These are phyloP conservation scores for Pelvicachromis taeniatus DNA, from an alignment of 2,113 vertebrate genomes.

Conservation along the genomic window DNA sequence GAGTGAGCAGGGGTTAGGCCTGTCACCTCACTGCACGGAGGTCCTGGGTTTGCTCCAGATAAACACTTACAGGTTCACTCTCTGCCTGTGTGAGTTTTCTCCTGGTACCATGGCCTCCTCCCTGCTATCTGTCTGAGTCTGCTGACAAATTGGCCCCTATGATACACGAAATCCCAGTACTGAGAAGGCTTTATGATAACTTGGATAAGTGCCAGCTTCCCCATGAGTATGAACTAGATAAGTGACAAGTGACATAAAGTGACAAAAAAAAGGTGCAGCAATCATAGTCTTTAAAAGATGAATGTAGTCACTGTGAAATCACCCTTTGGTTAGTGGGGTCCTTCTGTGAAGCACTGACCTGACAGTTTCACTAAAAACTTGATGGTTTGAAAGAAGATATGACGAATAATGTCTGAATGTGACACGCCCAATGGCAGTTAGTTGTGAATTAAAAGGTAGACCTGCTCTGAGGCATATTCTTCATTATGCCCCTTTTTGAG, in stretches of 20 bases:
- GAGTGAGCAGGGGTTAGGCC: neutral
- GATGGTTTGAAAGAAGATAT: neutral
- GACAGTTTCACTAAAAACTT: neutral
- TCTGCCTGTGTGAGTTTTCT: neutral
- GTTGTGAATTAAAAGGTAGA: neutral
- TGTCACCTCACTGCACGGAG: neutral
- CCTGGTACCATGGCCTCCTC: neutral
- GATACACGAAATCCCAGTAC: neutral
- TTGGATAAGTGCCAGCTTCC: neutral
- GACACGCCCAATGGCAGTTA: neutral
- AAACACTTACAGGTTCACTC: neutral
- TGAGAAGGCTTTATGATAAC: neutral
- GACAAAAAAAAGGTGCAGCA: neutral
- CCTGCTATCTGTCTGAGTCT: neutral
- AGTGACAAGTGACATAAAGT: neutral
- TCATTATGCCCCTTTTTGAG: neutral
- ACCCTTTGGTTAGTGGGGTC: neutral
- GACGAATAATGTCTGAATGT: neutral
- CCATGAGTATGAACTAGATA: neutral
- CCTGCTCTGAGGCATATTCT: rapidly evolving
- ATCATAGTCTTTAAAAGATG: neutral
- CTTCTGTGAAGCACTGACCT: neutral
- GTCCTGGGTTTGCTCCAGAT: neutral
- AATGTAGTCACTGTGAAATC: rapidly evolving
- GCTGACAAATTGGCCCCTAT: neutral